phyloP scores from a whole-genome alignment of 2,888 invertebrate species.

The Patella caerulea region DNA sequence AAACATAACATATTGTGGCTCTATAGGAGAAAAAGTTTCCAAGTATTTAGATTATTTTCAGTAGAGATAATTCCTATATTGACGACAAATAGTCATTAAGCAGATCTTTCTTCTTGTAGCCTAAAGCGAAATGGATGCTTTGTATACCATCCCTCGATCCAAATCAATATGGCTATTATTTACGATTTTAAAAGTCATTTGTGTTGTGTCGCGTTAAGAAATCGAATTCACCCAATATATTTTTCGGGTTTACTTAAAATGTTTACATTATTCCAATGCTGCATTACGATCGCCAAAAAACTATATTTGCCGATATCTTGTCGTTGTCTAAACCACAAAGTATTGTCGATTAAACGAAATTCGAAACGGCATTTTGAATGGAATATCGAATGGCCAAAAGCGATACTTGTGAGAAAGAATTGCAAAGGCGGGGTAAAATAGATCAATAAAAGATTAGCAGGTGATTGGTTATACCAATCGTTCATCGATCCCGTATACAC shows the following conservation, averaged over 20 bases:
- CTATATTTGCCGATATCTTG: conserved; percentile 1
- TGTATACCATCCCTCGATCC: too few species aligned
- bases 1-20: too few species aligned
- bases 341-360: too few species aligned
- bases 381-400: too few species aligned
- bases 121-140: not conserved
- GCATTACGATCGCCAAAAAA: not conserved
- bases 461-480: not conserved
- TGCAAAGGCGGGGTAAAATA: not conserved
- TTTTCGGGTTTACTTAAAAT: not conserved
- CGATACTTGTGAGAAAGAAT: not conserved
- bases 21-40: too few species aligned
- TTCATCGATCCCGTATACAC: not conserved
- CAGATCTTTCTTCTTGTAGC: not conserved
- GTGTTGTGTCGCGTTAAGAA: not conserved
- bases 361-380: too few species aligned
- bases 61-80: not conserved
- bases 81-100: conserved; percentile 1
- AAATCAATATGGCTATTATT: too few species aligned
- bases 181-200: not conserved
- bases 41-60: not conserved
- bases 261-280: not conserved
- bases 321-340: too few species aligned
- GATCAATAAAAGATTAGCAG: conserved; percentile 2
- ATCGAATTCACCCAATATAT: not conserved